Evolutionary conservation across 2,888 invertebrate species (phyloP), one percentile per base, ranked within the genome.

Genomic region (Anagyrus pseudococci): DNA sequence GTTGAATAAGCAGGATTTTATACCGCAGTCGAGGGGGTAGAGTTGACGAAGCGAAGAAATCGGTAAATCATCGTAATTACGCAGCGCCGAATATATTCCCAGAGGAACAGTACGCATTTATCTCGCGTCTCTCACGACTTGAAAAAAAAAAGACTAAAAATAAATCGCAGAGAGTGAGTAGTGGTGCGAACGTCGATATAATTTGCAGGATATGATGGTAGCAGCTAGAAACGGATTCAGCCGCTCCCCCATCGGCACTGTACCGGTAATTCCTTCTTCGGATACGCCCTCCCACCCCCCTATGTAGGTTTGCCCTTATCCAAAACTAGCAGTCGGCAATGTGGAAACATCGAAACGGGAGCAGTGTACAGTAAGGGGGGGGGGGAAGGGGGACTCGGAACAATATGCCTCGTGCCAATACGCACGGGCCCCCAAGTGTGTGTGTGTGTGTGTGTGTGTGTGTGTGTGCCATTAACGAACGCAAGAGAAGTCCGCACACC

Each of bases 351-450:
- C 47, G 46, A 56, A 15, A 23, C n/a, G 26, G 10, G 17, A 13
- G 40, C n/a, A n/a, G n/a, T n/a, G n/a, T 13, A 33, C 33, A 33
- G 8, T 8, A 33, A 33, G 13, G 29, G 44, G 33, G 13, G 22
- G 0, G 2, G 29, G 17, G 68, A 68, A 62, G 66, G 55, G 59
- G 52, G 56, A 56, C 56, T 48, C 58, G 29, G 61, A 10, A 72
- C 77, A 79, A 78, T 79, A 79, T 79, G 79, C 72, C 77, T 72
- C 77, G 78, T 78, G 79, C 77, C 77, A 79, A 74, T 15, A 25
- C 44, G n/a, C n/a, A n/a, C 33, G 26, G 26, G 22, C 41, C 46
- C 29, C 43, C 37, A 10, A 37, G 15, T 15, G 33, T n/a, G n/a
- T n/a, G n/a, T n/a, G n/a, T n/a, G n/a, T n/a, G n/a, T n/a, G n/a